phyloP scores from a whole-genome alignment of 2,888 invertebrate genomes.

The Yponomeuta malinellus region DNA sequence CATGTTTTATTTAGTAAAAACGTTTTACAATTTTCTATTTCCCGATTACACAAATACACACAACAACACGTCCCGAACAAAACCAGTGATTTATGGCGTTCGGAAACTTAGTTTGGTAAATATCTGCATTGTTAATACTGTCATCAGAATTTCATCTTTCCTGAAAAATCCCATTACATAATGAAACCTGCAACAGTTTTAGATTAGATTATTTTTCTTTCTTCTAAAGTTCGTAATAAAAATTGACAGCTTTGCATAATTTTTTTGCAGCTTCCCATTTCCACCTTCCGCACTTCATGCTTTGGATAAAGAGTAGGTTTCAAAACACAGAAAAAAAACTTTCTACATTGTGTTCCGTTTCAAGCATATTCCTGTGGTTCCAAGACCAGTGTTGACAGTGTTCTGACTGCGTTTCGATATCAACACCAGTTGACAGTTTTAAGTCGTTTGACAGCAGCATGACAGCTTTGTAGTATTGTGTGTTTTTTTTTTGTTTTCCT shows the following conservation, averaged over 20 bases:
- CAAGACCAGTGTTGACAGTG: too few species aligned
- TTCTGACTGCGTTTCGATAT: background rate
- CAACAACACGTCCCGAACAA: slow-evolving; percentile 19
- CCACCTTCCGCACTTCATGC: too few species aligned
- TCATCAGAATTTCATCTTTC: too few species aligned
- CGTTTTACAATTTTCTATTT: slow-evolving; percentile 52
- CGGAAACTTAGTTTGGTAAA: background rate
- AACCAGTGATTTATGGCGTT: background rate
- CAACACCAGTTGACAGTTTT: background rate
- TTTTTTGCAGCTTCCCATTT: too few species aligned
- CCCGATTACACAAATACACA: slow-evolving; percentile 25
- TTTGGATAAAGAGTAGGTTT: background rate
- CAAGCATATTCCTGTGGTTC: too few species aligned
- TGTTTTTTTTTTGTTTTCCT: background rate
- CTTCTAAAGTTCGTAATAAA: too few species aligned
- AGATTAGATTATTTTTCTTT: too few species aligned
- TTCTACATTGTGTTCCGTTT: background rate
- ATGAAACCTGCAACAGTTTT: too few species aligned
- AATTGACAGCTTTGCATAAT: too few species aligned
- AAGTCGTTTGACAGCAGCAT: background rate
- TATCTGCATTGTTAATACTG: too few species aligned
- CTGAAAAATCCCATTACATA: too few species aligned
- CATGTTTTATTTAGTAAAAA: slow-evolving; percentile 64
- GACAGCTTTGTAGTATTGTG: too few species aligned
- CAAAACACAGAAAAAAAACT: background rate